phyloP scores from a whole-genome alignment of 2,888 invertebrate genomes.

The Synergus umbraculus region DNA sequence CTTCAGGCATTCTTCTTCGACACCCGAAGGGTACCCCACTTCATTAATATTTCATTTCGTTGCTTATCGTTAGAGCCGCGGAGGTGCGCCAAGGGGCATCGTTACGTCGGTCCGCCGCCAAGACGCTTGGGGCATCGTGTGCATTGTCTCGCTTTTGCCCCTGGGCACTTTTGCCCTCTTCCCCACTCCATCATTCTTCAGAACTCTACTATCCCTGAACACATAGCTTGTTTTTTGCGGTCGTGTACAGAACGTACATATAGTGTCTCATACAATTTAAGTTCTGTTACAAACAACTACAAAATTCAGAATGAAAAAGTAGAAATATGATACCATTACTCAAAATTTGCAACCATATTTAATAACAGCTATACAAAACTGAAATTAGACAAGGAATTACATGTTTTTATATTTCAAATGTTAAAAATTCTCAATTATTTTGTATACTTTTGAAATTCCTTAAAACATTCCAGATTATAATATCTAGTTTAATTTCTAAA shows the following conservation, averaged over 20 bases:
- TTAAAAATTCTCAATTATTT: too few relatives aligned
- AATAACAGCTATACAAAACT: too few relatives aligned
- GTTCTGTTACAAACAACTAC: too few relatives aligned
- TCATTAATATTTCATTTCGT: slow-evolving; percentile 78
- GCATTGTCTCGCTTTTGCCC: slow-evolving; percentile 69
- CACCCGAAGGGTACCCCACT: slow-evolving; percentile 58
- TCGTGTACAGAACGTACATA: not conserved
- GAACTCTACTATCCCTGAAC: not conserved
- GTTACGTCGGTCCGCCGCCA: slow-evolving; percentile 69
- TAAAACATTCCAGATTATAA: too few relatives aligned
- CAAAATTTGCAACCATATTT: too few relatives aligned
- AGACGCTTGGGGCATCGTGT: slow-evolving; percentile 62
- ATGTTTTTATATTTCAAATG: too few relatives aligned
- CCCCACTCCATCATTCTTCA: slow-evolving; percentile 42
- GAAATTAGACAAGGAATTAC: too few relatives aligned
- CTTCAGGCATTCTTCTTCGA: slow-evolving; percentile 5
- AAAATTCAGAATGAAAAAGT: not conserved
- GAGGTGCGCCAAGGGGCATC: slow-evolving; percentile 71
- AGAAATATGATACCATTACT: not conserved
- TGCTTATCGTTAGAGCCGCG: slow-evolving; percentile 75
- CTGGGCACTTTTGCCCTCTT: slow-evolving; percentile 49
- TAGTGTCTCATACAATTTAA: not conserved
- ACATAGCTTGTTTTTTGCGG: slow-evolving; percentile 5
- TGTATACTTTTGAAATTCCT: too few relatives aligned
- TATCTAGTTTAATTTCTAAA: too few relatives aligned